Evolutionary conservation across 2,113 vertebrate genomes (phyloP), one percentile per base, ranked within the genome.

Genomic region (Macrotis lagotis): DNA sequence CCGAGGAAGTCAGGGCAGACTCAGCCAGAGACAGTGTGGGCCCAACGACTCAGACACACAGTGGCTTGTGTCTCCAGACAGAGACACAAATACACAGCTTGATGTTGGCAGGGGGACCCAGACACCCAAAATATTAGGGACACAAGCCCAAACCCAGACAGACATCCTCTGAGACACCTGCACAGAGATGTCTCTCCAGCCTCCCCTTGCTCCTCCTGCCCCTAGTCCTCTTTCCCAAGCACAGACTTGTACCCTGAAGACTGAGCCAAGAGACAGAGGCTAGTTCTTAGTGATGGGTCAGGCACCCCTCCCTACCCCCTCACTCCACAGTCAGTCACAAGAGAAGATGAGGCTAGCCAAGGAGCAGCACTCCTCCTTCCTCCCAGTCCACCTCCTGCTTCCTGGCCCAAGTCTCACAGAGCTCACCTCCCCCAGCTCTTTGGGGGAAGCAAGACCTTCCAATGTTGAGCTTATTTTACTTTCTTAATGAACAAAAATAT

Each of bases 21-120:
- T 8, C 25, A 2, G n/a, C 50, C 9, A 31, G 89, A 50, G 25
- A 47, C 50, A 0, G 0, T 2, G 12, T 11, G 28, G 8, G 16
- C 90, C 2, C 4, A 19, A 89, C 26, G 50, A 66, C 19, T 8
- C 31, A 50, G 25, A 9, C 44, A 28, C 48, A 1, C 14, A 31
- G 91, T 83, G 49, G 48, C 53, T 26, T 55, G 53, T 28, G 53
- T 55, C 25, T 9, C 3, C 53, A 59, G 59, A 66, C 59, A 0
- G 12, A n/a, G 66, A 44, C 14, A 44, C 66, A 83, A 83, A 83
- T n/a, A 44, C 66, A 16, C 5, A 83, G 16, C 66, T 83, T 24
- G 66, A 44, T 7, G 19, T 44, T 83, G 66, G 19, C 66, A 66
- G 19, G 66, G n/a, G 66, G 5, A 44, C n/a, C 66, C 66, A 83